phyloP scores from a whole-genome alignment of 1,140 invertebrate species.

The Drosophila pectinifera region DNA sequence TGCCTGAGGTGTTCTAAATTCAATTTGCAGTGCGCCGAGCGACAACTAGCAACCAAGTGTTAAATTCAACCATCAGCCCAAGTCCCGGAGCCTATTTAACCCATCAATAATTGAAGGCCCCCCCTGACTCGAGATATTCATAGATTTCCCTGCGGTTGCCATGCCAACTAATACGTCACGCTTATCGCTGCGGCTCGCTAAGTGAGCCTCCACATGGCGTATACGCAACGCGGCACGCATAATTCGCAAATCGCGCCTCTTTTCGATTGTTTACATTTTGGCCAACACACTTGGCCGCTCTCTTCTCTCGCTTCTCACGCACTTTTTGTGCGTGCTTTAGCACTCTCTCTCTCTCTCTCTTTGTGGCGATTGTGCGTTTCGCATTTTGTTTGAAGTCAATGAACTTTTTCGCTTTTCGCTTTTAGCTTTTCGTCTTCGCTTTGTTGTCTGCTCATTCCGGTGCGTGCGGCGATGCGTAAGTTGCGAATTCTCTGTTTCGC shows the following conservation, averaged over 20 bases:
- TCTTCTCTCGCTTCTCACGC: slow-evolving; percentile 40
- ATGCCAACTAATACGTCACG: slow-evolving; percentile 48
- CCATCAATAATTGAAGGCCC: background rate
- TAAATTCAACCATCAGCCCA: background rate
- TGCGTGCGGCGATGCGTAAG: slow-evolving; percentile 64
- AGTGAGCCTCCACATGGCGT: slow-evolving; percentile 23
- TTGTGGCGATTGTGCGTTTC: slow-evolving; percentile 25
- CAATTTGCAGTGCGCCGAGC: background rate
- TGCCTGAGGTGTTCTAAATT: slow-evolving; percentile 13
- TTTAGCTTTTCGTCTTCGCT: slow-evolving; percentile 29
- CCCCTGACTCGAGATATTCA: background rate
- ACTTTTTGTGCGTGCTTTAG: slow-evolving; percentile 21
- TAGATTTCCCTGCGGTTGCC: slow-evolving; percentile 19
- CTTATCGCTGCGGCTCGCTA: slow-evolving; percentile 9
- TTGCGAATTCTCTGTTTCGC: slow-evolving; percentile 51
- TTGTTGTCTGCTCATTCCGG: slow-evolving; percentile 12
- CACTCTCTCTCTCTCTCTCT: slow-evolving; percentile 8
- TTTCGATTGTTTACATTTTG: slow-evolving; percentile 72
- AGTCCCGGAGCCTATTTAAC: slow-evolving; percentile 9
- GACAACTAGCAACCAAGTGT: background rate
- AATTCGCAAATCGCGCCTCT: slow-evolving; percentile 61
- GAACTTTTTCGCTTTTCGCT: slow-evolving; percentile 58
- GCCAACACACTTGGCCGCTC: slow-evolving; percentile 3
- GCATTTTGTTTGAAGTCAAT: slow-evolving; percentile 74
- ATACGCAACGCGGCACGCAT: slow-evolving; percentile 55